Conservation (phyloP, 2,888 invertebrate species). For the Agriopis marginaria region DNA sequence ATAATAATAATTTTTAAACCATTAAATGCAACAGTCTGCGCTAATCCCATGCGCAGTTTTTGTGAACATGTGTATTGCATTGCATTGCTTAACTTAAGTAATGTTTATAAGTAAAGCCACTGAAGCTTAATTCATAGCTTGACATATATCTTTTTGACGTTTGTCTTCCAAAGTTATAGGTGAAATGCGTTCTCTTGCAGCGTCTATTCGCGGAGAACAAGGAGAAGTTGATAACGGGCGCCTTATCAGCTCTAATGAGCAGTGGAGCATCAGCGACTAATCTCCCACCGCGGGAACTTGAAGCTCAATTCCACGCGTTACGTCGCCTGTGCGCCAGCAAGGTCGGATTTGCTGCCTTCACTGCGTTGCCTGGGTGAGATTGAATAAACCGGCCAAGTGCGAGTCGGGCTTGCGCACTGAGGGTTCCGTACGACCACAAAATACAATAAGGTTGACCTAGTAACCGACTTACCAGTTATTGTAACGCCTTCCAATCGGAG, state of each 20-base stretch:
- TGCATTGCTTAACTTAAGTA: too few relatives aligned
- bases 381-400: too few relatives aligned
- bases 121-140: not conserved
- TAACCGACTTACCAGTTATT: too few relatives aligned
- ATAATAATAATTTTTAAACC: too few relatives aligned
- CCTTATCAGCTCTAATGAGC: constrained; percentile 91
- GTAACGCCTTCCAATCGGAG: too few relatives aligned
- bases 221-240: constrained; percentile 97
- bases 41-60: too few relatives aligned
- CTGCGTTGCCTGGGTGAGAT: constrained; percentile 92
- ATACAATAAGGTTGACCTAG: too few relatives aligned
- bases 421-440: too few relatives aligned
- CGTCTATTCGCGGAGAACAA: constrained; percentile 99
- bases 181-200: constrained; percentile 77
- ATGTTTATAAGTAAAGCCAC: too few relatives aligned
- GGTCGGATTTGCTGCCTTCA: constrained; percentile 98
- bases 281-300: constrained; percentile 91
- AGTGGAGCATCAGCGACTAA: constrained; percentile 70
- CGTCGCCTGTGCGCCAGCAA: constrained; percentile 98
- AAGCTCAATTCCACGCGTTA: constrained; percentile 98
- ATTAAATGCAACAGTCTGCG: too few relatives aligned
- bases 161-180: not conserved
- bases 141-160: not conserved
- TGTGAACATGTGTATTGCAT: too few relatives aligned
- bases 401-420: too few relatives aligned